Evolutionary conservation across 37 sponge, comb jelly and placozoan genomes (phyloP).

Genomic region (Spongilla lacustris): DNA sequence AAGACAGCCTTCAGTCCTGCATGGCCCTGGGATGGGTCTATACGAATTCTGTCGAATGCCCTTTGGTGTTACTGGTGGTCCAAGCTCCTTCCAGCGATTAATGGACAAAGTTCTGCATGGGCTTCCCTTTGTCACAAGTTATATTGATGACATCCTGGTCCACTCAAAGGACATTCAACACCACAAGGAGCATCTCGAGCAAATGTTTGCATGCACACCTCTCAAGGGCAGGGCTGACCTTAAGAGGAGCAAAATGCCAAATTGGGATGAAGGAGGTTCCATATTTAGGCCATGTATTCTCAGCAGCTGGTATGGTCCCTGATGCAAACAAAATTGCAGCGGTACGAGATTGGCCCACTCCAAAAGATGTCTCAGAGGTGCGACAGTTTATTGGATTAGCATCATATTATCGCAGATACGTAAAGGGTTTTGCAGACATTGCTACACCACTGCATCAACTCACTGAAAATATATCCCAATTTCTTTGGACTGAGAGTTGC

Average conservation of each 20-base stretch:
- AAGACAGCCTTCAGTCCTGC: slow-evolving; percentile 65
- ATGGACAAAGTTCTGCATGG: slow-evolving; percentile 63
- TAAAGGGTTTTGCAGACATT: slow-evolving; percentile 56
- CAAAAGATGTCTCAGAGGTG: slow-evolving; percentile 22
- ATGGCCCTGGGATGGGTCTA: slow-evolving; percentile 73
- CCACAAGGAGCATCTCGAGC: slow-evolving; percentile 16
- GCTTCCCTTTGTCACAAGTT: slow-evolving; percentile 50
- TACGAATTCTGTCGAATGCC: slow-evolving; percentile 57
- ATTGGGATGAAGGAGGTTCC: slow-evolving; percentile 40
- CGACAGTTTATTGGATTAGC: slow-evolving; percentile 59
- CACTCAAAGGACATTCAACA: slow-evolving; percentile 14
- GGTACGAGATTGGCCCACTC: slow-evolving; percentile 41
- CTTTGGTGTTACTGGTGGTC: slow-evolving; percentile 63
- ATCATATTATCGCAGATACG: slow-evolving; percentile 63
- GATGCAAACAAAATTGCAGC: slow-evolving; percentile 55
- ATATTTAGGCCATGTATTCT: slow-evolving; percentile 62
- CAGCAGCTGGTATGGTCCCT: slow-evolving; percentile 50
- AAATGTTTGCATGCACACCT: slow-evolving; percentile 57
- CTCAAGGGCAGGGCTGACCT: slow-evolving; percentile 49
- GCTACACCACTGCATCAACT: slow-evolving; percentile 56
- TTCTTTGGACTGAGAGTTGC: slow-evolving; percentile 31
- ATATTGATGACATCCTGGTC: slow-evolving; percentile 55
- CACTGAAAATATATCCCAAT: slow-evolving; percentile 37
- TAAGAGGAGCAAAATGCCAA: slow-evolving; percentile 56
- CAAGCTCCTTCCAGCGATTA: slow-evolving; percentile 60